These are phyloP conservation scores for Neoniphon sammara DNA, from an alignment of 2,797 vertebrate genomes.

Conservation along the genomic window DNA sequence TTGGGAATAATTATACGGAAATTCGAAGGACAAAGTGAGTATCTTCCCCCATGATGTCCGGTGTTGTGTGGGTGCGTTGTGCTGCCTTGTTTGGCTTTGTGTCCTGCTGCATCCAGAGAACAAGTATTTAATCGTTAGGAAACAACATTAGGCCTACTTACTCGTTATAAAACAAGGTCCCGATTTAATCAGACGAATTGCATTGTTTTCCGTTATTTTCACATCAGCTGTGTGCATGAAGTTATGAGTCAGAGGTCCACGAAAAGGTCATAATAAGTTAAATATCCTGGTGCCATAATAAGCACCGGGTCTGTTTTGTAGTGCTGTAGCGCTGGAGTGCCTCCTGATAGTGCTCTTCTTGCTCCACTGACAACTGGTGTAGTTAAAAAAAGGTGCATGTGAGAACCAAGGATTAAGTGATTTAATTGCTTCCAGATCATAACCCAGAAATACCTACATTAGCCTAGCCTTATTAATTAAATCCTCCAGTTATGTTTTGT, in stretches of 20 bases:
- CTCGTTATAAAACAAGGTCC: not conserved
- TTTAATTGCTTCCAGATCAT: slow-evolving; percentile 29
- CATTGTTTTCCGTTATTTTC: not conserved
- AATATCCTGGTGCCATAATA: slow-evolving; percentile 9
- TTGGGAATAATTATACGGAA: slow-evolving; percentile 94
- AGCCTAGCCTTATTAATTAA: slow-evolving; percentile 12
- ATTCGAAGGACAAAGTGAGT: slow-evolving; percentile 98
- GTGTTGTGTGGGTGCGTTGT: slow-evolving; percentile 32
- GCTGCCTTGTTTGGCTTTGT: slow-evolving; percentile 50
- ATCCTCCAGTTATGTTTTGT: slow-evolving; percentile 3
- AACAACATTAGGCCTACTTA: slow-evolving; percentile 16
- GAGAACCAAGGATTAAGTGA: slow-evolving; percentile 24
- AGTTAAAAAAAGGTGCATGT: slow-evolving; percentile 31
- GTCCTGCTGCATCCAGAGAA: slow-evolving; percentile 39
- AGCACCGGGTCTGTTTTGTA: slow-evolving; percentile 19
- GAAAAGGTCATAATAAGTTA: slow-evolving; percentile 43
- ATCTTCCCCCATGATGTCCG: slow-evolving; percentile 37
- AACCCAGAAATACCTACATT: slow-evolving; percentile 11
- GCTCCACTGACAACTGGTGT: slow-evolving; percentile 9
- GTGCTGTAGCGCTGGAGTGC: not conserved
- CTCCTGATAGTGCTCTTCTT: not conserved
- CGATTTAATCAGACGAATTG: not conserved
- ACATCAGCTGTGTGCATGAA: not conserved
- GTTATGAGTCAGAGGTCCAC: not conserved
- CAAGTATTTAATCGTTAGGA: slow-evolving; percentile 11